Evolutionary conservation across 1,140 invertebrate species (phyloP).

Genomic region (Drosophila ohnishii): DNA sequence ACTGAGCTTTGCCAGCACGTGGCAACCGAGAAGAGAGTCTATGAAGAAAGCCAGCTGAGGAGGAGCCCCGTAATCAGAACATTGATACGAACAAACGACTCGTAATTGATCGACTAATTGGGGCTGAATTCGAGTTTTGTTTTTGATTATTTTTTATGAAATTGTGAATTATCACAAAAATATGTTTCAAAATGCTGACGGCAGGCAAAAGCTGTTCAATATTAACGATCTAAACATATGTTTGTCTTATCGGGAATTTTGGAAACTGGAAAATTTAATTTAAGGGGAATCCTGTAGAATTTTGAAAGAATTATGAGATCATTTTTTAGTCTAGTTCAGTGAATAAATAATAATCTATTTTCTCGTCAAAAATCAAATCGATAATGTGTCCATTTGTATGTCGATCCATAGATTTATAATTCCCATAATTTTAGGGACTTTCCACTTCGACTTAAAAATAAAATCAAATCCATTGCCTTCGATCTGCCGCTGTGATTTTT

Average conservation of each 20-base stretch:
- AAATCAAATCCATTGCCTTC: background rate
- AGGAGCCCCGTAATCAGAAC: conserved; percentile 10
- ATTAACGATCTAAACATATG: background rate
- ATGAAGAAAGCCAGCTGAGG: background rate
- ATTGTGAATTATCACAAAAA: background rate
- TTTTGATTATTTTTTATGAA: background rate
- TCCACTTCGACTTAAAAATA: conserved; percentile 3
- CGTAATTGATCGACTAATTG: conserved; percentile 45
- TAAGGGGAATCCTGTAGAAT: background rate
- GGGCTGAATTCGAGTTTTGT: background rate
- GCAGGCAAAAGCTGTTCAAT: background rate
- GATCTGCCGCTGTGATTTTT: conserved; percentile 70
- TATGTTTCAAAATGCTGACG: conserved; percentile 1
- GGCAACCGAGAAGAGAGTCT: conserved; percentile 10
- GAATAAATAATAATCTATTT: too few relatives aligned
- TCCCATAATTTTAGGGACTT: too few relatives aligned
- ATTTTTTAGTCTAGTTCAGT: background rate
- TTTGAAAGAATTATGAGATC: too few relatives aligned
- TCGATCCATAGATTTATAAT: too few relatives aligned
- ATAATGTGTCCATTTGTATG: too few relatives aligned
- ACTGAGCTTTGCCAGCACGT: conserved; percentile 5
- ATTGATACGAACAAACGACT: conserved; percentile 27
- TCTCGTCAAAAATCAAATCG: too few relatives aligned
- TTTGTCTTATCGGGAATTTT: background rate
- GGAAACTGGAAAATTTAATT: background rate